Evolutionary conservation across 1,140 invertebrate genomes (phyloP).

Genomic region (Drosophila kanapiae): DNA sequence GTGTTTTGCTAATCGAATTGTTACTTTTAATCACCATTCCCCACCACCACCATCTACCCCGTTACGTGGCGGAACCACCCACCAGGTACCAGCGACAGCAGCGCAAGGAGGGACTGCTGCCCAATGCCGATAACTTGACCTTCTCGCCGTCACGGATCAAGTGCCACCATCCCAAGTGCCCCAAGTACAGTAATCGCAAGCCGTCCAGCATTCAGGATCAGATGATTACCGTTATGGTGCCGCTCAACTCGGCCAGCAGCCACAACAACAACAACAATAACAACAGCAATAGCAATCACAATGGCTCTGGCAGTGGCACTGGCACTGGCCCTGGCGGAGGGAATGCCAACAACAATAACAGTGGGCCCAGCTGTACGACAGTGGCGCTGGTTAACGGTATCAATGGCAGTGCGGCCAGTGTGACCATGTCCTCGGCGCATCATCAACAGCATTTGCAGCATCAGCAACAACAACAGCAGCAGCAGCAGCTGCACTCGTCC

Average conservation of each 20-base stretch:
- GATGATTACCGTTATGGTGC: constrained; percentile 85
- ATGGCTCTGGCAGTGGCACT: constrained; percentile 24
- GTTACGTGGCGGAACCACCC: neutral
- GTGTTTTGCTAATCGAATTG: constrained; percentile 56
- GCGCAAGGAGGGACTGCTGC: constrained; percentile 81
- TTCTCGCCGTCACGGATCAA: constrained; percentile 85
- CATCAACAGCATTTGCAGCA: constrained; percentile 47
- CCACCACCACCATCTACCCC: neutral
- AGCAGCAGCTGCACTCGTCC: constrained; percentile 63
- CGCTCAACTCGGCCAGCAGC: constrained; percentile 79
- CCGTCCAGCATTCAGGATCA: constrained; percentile 84
- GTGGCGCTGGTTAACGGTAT: constrained; percentile 73
- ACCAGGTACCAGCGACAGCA: constrained; percentile 82
- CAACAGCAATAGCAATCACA: constrained; percentile 30
- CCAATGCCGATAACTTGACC: constrained; percentile 84
- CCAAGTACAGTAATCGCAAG: constrained; percentile 82
- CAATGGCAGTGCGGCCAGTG: constrained; percentile 63
- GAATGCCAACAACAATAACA: constrained; percentile 24
- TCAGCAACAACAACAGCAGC: constrained; percentile 27
- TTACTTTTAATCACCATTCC: neutral
- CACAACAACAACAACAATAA: constrained; percentile 59
- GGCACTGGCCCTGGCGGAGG: neutral
- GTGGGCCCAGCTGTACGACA: constrained; percentile 53
- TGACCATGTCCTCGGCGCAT: constrained; percentile 52
- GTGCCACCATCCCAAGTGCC: constrained; percentile 85